These are phyloP conservation scores for Trichopoda pennipes DNA, from an alignment of 2,888 invertebrate species.

Conservation along the genomic window DNA sequence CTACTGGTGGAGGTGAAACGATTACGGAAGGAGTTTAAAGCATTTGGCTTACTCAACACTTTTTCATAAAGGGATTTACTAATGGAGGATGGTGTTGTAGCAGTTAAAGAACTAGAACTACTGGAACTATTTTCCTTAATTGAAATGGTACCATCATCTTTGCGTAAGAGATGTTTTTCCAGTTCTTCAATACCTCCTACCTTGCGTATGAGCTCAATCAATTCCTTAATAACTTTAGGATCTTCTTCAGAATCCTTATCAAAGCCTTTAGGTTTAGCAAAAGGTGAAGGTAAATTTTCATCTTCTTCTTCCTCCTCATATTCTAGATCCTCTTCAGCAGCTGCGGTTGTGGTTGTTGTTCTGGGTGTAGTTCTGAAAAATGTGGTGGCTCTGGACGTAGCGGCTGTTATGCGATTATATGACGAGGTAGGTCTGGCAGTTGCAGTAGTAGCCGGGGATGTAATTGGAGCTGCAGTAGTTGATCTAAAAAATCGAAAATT, in stretches of 20 bases:
- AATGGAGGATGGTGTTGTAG: conserved; percentile 84
- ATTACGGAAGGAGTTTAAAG: conserved; percentile 77
- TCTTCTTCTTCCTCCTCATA: conserved; percentile 80
- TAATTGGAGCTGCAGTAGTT: conserved; percentile 82
- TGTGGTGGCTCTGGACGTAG: conserved; percentile 80
- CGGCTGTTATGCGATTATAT: conserved; percentile 81
- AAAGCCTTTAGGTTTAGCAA: conserved; percentile 49
- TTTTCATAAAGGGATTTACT: conserved; percentile 89
- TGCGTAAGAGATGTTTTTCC: conserved; percentile 87
- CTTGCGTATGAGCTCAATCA: conserved; percentile 91
- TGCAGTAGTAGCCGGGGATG: conserved; percentile 82
- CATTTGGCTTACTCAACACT: conserved; percentile 83
- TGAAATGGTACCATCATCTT: conserved; percentile 82
- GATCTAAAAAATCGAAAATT: conserved; percentile 79
- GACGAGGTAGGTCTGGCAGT: conserved; percentile 79
- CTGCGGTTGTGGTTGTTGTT: conserved; percentile 80
- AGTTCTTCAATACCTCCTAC: conserved; percentile 93
- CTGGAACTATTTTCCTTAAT: conserved; percentile 78
- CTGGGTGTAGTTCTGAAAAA: conserved; percentile 80
- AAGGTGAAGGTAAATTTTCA: conserved; percentile 52
- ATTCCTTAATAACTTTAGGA: conserved; percentile 87
- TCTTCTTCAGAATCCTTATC: conserved; percentile 79
- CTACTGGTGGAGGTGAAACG: conserved; percentile 74
- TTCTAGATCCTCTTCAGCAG: conserved; percentile 82
- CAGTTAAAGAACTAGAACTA: conserved; percentile 74